Base-by-base conservation (phyloP, 1,140 invertebrate species). In the Sarcophaga bullata region DNA sequence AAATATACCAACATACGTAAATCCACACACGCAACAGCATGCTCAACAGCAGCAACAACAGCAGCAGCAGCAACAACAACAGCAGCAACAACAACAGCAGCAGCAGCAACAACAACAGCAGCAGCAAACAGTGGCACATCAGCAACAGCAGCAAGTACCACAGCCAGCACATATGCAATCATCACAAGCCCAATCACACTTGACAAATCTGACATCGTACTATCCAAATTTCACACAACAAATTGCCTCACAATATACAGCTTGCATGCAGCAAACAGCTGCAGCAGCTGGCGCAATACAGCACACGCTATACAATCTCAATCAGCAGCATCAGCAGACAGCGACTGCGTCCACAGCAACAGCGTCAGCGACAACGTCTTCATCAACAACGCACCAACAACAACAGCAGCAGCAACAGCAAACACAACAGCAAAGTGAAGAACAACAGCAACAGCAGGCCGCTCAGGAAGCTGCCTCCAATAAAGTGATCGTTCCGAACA, bases 401-500 rank as follows among this genome's bases (percentile, higher is more conserved):
- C 88, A 82, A 68, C 85, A 86, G 47, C 86, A 87, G 80, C 87
- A 87, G 78, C 86, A 88, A 80, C 86, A 86, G 10, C 87, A 87
- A 78, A 80, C 82, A 81, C 83, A 10, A 84, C 85, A 25, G 54
- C 86, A 82, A 80, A 80, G 37, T 54, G 86, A 86, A 89, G 93
- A 94, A 88, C 94, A 80, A 91, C 92, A 49, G 91, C 92, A 83
- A 93, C 92, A 86, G 91, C 75, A 78, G 13, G 75, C 75, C 75
- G 75, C 75, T 50, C 75, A 78, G 25, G 75, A 91, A 86, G 93
- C 93, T 85, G 92, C 92, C 81, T 91, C 91, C 89, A 94, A 94
- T 83, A 95, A 96, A 92, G 95, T 96, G 84, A 95, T 96, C 85
- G 95, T 96, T 85, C 95, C 95, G 83, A 95, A 96, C 92, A 95